A percentile compares a stretch with the other conserved stretches of the same genome.
These are phyloP conservation scores for Tachypleus tridentatus DNA, from an alignment of 1,140 invertebrate species.

Conservation along the genomic window DNA sequence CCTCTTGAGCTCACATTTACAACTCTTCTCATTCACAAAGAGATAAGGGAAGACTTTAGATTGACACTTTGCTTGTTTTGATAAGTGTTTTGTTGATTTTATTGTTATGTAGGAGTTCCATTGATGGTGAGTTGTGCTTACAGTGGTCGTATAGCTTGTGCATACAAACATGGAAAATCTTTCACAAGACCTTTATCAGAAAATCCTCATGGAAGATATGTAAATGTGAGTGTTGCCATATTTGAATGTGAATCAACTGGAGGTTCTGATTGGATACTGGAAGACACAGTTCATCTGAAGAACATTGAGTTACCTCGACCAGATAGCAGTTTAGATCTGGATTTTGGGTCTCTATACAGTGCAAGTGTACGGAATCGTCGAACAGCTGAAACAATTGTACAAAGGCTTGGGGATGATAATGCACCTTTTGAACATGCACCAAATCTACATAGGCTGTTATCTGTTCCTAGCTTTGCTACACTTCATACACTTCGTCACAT, in stretches of 20 bases:
- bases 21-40: too few species aligned
- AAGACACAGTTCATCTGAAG: constrained; percentile 85
- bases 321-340: constrained; percentile 51
- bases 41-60: too few species aligned
- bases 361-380: constrained; percentile 52
- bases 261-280: constrained; percentile 94
- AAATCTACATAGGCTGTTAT: constrained; percentile 42
- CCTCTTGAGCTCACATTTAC: too few species aligned
- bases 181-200: constrained; percentile 45
- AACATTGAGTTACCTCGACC: constrained; percentile 74
- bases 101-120: too few species aligned
- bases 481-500: constrained; percentile 74
- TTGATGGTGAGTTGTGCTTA: constrained; percentile 97
- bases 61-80: too few species aligned
- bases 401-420: constrained; percentile 16
- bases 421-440: constrained; percentile 10
- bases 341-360: constrained; percentile 69
- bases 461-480: constrained; percentile 85
- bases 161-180: constrained; percentile 57
- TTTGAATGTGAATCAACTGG: constrained; percentile 99
- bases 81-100: too few species aligned
- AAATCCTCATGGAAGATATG: constrained; percentile 63
- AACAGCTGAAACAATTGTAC: constrained; percentile 18
- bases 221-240: constrained; percentile 88
- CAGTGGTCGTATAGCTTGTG: constrained; percentile 89